These are phyloP conservation scores for Hyppa rectilinea DNA, from an alignment of 2,888 invertebrate genomes.

Conservation along the genomic window DNA sequence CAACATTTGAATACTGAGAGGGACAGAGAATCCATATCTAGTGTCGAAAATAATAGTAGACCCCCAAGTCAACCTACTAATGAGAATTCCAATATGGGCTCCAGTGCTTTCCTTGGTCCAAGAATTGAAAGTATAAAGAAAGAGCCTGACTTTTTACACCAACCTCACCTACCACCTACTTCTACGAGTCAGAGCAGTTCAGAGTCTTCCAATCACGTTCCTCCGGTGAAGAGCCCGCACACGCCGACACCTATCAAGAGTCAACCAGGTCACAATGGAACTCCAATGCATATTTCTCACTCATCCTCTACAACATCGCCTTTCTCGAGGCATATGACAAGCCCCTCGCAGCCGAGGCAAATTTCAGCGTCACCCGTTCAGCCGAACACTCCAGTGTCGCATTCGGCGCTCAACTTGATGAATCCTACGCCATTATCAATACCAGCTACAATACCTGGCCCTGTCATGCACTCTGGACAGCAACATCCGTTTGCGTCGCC, in stretches of 20 bases:
- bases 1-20: conserved; percentile 88
- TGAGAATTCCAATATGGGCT: conserved; percentile 84
- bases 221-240: conserved; percentile 90
- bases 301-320: conserved; percentile 87
- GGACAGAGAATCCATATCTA: conserved; percentile 87
- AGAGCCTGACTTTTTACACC: conserved; percentile 92
- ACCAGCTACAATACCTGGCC: conserved; percentile 92
- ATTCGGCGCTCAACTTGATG: conserved; percentile 92
- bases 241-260: conserved; percentile 89
- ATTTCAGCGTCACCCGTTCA: conserved; percentile 89
- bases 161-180: conserved; percentile 88
- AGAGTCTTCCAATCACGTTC: conserved; percentile 87
- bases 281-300: conserved; percentile 82
- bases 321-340: conserved; percentile 87
- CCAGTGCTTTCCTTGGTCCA: conserved; percentile 91
- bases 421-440: conserved; percentile 91
- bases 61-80: conserved; percentile 88
- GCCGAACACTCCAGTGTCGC: conserved; percentile 87
- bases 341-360: conserved; percentile 87
- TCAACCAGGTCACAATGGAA: conserved; percentile 84
- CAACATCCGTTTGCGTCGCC: conserved; percentile 93
- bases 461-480: conserved; percentile 94
- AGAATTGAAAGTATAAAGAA: conserved; percentile 94
- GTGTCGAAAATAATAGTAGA: conserved; percentile 86
- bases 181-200: conserved; percentile 86